Conservation (phyloP, 2,113 vertebrate species). For the Lepisosteus oculatus region DNA sequence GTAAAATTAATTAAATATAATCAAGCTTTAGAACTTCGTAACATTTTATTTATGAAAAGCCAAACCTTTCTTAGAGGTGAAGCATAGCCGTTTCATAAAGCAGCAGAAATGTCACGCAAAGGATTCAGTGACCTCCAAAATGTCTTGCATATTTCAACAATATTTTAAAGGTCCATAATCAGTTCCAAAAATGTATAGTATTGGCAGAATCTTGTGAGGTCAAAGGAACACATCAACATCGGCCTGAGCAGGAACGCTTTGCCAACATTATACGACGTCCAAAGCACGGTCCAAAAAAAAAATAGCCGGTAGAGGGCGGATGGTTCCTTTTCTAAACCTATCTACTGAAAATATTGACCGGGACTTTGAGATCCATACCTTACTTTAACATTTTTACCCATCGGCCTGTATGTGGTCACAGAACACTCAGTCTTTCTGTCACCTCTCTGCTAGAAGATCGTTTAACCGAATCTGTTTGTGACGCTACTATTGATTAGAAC, state of each 20-base stretch:
- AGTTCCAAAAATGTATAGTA: no score
- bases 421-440: constrained; percentile 78
- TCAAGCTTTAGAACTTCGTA: no score
- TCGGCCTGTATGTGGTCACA: constrained; percentile 71
- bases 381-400: constrained; percentile 66
- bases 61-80: no score
- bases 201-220: no score
- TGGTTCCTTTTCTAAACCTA: constrained; percentile 54
- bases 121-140: no score
- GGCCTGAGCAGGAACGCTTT: background rate
- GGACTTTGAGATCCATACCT: constrained; percentile 60
- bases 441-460: constrained; percentile 70
- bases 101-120: no score
- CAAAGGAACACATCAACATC: no score
- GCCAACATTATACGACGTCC: background rate
- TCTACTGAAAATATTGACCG: constrained; percentile 62
- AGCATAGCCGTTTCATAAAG: no score
- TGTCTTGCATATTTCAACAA: no score
- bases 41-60: no score
- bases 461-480: constrained; percentile 70
- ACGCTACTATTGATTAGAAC: constrained; percentile 58
- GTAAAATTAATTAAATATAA: no score
- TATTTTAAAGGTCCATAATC: no score
- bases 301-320: constrained; percentile 78
- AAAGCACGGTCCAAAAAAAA: background rate